These are phyloP conservation scores for Batillaria attramentaria DNA, from an alignment of 1,140 invertebrate species.

Conservation along the genomic window DNA sequence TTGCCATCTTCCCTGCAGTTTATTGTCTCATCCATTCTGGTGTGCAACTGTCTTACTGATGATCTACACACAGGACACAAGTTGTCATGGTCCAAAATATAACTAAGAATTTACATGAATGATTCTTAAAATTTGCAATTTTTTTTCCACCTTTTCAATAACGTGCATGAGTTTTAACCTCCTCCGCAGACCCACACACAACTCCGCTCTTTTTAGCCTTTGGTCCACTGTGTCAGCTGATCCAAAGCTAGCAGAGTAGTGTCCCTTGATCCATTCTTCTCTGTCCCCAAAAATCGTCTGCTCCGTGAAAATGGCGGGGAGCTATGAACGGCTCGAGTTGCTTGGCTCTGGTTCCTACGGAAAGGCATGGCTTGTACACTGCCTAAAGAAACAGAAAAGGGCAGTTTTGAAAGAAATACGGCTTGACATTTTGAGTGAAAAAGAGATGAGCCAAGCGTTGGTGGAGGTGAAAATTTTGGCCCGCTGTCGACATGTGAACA, in stretches of 20 bases:
- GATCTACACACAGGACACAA: no score
- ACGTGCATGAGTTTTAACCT: background rate
- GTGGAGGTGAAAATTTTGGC: constrained; percentile 72
- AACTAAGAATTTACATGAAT: no score
- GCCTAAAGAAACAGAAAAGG: constrained; percentile 71
- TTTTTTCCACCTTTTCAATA: no score
- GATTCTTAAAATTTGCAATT: no score
- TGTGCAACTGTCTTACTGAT: no score
- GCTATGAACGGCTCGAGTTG: constrained; percentile 50
- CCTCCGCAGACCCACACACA: background rate
- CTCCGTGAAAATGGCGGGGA: constrained; percentile 52
- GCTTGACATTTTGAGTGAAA: constrained; percentile 72
- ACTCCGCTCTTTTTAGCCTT: background rate
- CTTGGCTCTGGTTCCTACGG: constrained; percentile 78
- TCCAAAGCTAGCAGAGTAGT: background rate
- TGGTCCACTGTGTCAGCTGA: background rate
- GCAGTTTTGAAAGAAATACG: constrained; percentile 78
- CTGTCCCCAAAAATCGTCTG: constrained; percentile 14
- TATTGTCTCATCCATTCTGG: no score
- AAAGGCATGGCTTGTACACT: constrained; percentile 76
- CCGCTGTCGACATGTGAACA: constrained; percentile 73
- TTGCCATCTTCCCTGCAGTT: no score
- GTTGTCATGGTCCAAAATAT: no score
- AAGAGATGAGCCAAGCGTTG: constrained; percentile 73
- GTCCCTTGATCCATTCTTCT: background rate